A percentile compares a stretch with the other conserved stretches of the same genome.
Evolutionary conservation across 2,888 invertebrate species (phyloP).

Genomic region (Cataglyphis cursor): DNA sequence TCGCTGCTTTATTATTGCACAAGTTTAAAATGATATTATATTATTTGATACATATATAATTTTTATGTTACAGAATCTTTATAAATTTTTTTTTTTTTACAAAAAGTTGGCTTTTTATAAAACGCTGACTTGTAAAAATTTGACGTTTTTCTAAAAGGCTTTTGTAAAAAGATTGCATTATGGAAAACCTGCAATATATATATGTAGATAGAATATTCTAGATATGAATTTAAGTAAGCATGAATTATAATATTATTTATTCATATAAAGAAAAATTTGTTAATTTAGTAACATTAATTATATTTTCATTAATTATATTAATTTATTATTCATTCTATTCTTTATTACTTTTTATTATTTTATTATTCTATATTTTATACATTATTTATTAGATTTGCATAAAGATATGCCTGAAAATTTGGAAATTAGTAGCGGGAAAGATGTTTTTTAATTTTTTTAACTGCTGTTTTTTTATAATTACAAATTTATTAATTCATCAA

Average conservation of each 20-base stretch:
- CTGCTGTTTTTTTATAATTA: not conserved
- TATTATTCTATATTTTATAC: not conserved
- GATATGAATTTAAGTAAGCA: constrained; percentile 64
- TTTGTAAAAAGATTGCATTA: not conserved
- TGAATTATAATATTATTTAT: constrained; percentile 40
- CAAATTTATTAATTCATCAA: not conserved
- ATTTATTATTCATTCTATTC: constrained; percentile 28
- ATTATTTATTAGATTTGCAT: constrained; percentile 14
- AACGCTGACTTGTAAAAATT: not conserved
- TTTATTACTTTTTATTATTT: not conserved
- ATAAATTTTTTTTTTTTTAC: not conserved
- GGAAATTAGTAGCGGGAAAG: not conserved
- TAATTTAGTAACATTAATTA: not conserved
- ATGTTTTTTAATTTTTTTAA: not conserved
- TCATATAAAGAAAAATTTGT: not conserved
- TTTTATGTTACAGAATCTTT: not conserved
- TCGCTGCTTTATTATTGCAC: constrained; percentile 71
- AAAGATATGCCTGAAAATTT: not conserved
- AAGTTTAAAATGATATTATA: constrained; percentile 52
- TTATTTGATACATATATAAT: constrained; percentile 21
- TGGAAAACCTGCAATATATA: not conserved
- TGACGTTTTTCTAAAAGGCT: not conserved
- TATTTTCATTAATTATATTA: constrained; percentile 2
- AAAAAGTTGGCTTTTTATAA: not conserved
- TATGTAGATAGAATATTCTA: constrained; percentile 58